Evolutionary conservation across 2,888 invertebrate genomes (phyloP), one percentile per base, ranked within the genome.

Genomic region (Nematopogon swammerdamellus): DNA sequence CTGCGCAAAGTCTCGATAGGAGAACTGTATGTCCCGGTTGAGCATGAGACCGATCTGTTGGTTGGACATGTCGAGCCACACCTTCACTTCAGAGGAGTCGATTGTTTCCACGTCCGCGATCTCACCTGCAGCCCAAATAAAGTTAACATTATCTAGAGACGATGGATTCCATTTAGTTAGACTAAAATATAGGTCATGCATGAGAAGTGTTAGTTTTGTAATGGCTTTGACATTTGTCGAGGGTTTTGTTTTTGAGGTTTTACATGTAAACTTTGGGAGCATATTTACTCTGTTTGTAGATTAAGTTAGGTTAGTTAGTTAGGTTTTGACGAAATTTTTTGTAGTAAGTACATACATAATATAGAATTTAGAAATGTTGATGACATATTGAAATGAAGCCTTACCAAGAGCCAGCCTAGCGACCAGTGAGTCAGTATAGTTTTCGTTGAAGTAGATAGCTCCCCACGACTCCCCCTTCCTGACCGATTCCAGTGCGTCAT

Each of bases 31-130:
- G 65, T 92, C 91, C 52, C 93, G 74, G 68, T 93, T 92, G 46
- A 96, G 80, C 82, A 94, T 91, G 59, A 95, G 84, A 0, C 93
- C 92, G 59, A 97, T 94, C 80, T 96, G 95, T 67, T 97, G 95
- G 85, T 95, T 96, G 58, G 94, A 92, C 91, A 95, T 92, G 68
- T 95, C 95, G 51, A 95, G 83, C 90, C 92, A 92, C 49, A 95
- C 91, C 62, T 91, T 83, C 52, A 95, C 87, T 65, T 93, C 93
- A 46, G 93, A 94, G 55, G 91, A 90, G 56, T 90, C 88, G 49
- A 95, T 82, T 0, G 92, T 93, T 58, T 94, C 93, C 53, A 92
- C 89, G 62, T 94, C 93, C 0, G 92, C 87, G 19, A 91, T 89
- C 59, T 88, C 87, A 44, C 85, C 83, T 83, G 63, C 14, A 36